These are phyloP conservation scores for Dermolepida albohirtum DNA, from an alignment of 2,888 invertebrate genomes.

Conservation along the genomic window DNA sequence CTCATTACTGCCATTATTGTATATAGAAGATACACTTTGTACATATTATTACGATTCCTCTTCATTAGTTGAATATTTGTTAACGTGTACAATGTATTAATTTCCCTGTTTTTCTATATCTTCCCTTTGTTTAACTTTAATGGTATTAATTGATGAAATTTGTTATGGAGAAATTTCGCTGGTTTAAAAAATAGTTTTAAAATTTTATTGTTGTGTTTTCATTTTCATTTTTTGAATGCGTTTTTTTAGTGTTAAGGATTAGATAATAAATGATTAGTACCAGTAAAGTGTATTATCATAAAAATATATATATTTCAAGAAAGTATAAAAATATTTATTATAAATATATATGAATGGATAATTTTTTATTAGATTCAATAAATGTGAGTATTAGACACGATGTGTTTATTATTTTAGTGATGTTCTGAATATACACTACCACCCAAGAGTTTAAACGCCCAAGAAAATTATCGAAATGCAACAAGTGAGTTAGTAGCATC, in stretches of 20 bases:
- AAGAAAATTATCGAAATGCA: too few relatives aligned
- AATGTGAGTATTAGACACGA: slow-evolving; percentile 48
- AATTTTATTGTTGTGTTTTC: slow-evolving; percentile 34
- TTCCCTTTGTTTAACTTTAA: slow-evolving; percentile 40
- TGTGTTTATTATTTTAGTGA: too few relatives aligned
- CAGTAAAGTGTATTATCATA: slow-evolving; percentile 44
- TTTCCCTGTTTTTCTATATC: neutral
- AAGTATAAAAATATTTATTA: slow-evolving; percentile 52
- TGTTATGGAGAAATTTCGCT: slow-evolving; percentile 2
- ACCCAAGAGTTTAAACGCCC: too few relatives aligned
- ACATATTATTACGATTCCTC: slow-evolving; percentile 42
- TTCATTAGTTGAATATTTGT: slow-evolving; percentile 36
- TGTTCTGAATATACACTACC: too few relatives aligned
- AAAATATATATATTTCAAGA: slow-evolving; percentile 46
- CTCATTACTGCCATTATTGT: slow-evolving; percentile 48
- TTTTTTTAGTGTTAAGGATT: slow-evolving; percentile 31
- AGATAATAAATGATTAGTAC: slow-evolving; percentile 42
- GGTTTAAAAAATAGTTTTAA: slow-evolving; percentile 21
- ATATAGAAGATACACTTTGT: slow-evolving; percentile 41
- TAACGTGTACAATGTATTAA: slow-evolving; percentile 23
- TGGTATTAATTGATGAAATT: slow-evolving; percentile 44
- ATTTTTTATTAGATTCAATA: slow-evolving; percentile 52
- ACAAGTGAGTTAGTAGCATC: too few relatives aligned
- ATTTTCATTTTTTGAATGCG: slow-evolving; percentile 27
- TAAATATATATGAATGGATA: slow-evolving; percentile 48